Percentiles rank a stretch among this genome's conserved stretches.
These are phyloP conservation scores for Miichthys miiuy DNA, from an alignment of 2,797 vertebrate genomes.

Conservation along the genomic window DNA sequence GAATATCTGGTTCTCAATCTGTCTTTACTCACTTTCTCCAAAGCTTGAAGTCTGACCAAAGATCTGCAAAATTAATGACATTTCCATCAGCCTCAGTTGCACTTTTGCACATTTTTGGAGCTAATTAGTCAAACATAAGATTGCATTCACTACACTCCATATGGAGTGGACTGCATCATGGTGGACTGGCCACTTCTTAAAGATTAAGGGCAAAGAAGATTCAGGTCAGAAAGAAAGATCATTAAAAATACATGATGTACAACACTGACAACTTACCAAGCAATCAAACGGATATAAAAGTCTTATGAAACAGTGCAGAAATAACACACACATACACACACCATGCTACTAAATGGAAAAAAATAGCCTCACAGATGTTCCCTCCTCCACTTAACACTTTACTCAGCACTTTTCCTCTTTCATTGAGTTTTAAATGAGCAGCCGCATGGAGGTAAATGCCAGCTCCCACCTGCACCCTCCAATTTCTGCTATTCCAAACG, in stretches of 20 bases:
- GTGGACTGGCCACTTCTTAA: neutral
- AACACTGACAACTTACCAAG: slow-evolving; percentile 2
- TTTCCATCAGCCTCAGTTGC: too few species aligned
- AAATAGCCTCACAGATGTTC: slow-evolving; percentile 67
- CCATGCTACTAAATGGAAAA: slow-evolving; percentile 26
- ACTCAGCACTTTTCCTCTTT: slow-evolving; percentile 68
- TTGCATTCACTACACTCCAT: too few species aligned
- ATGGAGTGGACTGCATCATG: too few species aligned
- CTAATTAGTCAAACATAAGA: too few species aligned
- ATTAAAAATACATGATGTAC: slow-evolving; percentile 23
- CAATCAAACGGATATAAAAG: slow-evolving; percentile 12
- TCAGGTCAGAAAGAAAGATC: neutral
- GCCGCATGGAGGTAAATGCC: slow-evolving; percentile 60
- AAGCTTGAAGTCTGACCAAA: too few species aligned
- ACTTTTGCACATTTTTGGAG: too few species aligned
- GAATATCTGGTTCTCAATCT: too few species aligned
- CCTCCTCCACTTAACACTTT: slow-evolving; percentile 49
- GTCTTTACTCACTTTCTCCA: too few species aligned
- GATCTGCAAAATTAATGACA: too few species aligned
- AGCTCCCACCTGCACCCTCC: slow-evolving; percentile 59
- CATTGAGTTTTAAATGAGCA: slow-evolving; percentile 68
- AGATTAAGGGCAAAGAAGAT: too few species aligned
- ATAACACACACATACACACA: slow-evolving; percentile 13
- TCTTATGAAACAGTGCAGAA: slow-evolving; percentile 6
- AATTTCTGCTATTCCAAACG: slow-evolving; percentile 47